Conservation (phyloP, 2,888 invertebrate genomes). For the Nemapogon koenigi region DNA sequence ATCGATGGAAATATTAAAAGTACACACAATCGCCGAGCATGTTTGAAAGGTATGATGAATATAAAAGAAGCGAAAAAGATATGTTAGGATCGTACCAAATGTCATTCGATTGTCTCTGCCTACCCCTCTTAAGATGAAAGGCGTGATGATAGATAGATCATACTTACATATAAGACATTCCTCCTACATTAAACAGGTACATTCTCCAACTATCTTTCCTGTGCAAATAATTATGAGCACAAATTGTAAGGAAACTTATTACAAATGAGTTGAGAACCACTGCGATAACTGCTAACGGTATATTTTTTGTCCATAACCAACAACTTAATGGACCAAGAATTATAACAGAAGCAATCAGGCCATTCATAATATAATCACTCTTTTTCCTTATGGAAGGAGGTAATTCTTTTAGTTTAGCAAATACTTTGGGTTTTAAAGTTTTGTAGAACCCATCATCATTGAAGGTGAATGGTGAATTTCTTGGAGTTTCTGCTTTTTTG, state of each 20-base stretch:
- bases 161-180: conserved; percentile 68
- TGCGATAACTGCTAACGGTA: conserved; percentile 27
- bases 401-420: conserved; percentile 59
- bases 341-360: conserved; percentile 28
- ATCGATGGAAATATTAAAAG: too few species aligned
- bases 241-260: conserved; percentile 50
- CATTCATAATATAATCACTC: conserved; percentile 37
- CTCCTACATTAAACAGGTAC: conserved; percentile 76
- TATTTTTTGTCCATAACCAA: conserved; percentile 33
- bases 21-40: too few species aligned
- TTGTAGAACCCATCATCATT: conserved; percentile 78
- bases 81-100: too few species aligned
- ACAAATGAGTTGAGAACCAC: conserved; percentile 28
- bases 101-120: too few species aligned
- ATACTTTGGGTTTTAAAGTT: conserved; percentile 70
- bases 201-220: conserved; percentile 80
- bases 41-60: too few species aligned
- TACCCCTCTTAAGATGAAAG: too few species aligned
- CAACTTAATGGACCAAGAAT: conserved; percentile 30
- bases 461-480: conserved; percentile 78
- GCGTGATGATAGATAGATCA: too few species aligned
- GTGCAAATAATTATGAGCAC: conserved; percentile 84
- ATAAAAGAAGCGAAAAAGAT: too few species aligned
- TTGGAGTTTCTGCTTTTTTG: conserved; percentile 63
- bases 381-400: conserved; percentile 33